These are phyloP conservation scores for Biston betularia DNA, from an alignment of 2,888 invertebrate species.

Conservation along the genomic window DNA sequence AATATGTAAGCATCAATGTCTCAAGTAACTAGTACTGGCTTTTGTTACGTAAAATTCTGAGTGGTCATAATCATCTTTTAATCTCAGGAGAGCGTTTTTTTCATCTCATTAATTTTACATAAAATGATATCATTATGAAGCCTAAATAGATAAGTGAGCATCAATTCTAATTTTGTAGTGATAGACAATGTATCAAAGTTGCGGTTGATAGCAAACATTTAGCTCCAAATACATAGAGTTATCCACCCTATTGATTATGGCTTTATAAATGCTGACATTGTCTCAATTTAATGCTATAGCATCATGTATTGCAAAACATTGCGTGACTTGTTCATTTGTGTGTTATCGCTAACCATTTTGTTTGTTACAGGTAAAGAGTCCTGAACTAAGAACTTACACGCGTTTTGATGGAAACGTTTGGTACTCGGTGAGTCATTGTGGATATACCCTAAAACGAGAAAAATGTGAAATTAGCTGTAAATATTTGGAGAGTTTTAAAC, in stretches of 20 bases:
- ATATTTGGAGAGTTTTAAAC: background rate
- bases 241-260: slow-evolving; percentile 18
- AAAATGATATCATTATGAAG: too few species aligned
- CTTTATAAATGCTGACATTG: slow-evolving; percentile 48
- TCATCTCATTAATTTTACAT: too few species aligned
- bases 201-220: slow-evolving; percentile 1
- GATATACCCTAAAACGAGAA: slow-evolving; percentile 28
- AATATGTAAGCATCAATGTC: too few species aligned
- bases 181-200: slow-evolving; percentile 1
- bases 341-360: slow-evolving; percentile 67
- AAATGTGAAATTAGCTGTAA: slow-evolving; percentile 18
- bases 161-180: too few species aligned
- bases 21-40: too few species aligned
- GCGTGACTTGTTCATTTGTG: slow-evolving; percentile 67
- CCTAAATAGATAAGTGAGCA: too few species aligned
- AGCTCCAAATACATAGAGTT: background rate
- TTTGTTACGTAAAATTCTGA: too few species aligned
- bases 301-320: slow-evolving; percentile 54
- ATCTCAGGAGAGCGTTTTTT: too few species aligned
- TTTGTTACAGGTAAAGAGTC: slow-evolving; percentile 58
- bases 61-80: too few species aligned
- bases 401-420: slow-evolving; percentile 35
- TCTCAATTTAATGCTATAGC: slow-evolving; percentile 45
- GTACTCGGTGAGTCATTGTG: slow-evolving; percentile 39
- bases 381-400: slow-evolving; percentile 41